Base-by-base conservation (phyloP, 2,797 vertebrate genomes). In the Varecia variegata region DNA sequence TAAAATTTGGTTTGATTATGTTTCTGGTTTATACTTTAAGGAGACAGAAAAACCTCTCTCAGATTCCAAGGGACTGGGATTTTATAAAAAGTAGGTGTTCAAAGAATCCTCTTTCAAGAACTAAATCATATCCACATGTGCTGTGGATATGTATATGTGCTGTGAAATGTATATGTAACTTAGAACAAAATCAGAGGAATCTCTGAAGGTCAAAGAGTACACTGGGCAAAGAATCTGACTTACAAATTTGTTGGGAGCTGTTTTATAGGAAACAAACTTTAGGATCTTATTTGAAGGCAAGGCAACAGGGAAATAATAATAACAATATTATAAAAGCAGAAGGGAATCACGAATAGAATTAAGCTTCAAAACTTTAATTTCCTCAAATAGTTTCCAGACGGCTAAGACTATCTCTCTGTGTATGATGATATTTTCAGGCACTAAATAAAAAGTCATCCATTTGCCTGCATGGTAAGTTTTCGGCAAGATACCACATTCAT, bases 321-420 rank as follows among this genome's bases (percentile, higher is more conserved):
- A 35, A 91, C 25, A 56, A 35, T 30, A 70, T 45, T 65, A 95
- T 83, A 74, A 82, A 6, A 21, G 21, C 38, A 89, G 73, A 4
- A 79, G 43, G 62, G 23, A 94, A 80, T 90, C 54, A 60, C 1
- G 81, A 56, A 62, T 43, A 50, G 50, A 60, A 43, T 30, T 93
- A 60, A 85, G 9, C 13, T 88, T 38, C 47, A 88, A 67, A 96
- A 77, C 30, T 88, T 96, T 56, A 73, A 88, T 94, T 90, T 85
- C 54, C 60, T 81, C 86, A 92, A 95, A 95, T 77, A 79, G 35
- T 88, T 96, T 96, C 71, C 82, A 95, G 81, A 90, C 85, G 30
- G 43, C 81, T 65, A 88, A 56, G 27, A 76, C 62, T 56, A 60
- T 68, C 43, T 94, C 47, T 79, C 62, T 65, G 30, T 27, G 84